Conservation (phyloP, 1,140 invertebrate genomes). For the Augochlora pura region DNA sequence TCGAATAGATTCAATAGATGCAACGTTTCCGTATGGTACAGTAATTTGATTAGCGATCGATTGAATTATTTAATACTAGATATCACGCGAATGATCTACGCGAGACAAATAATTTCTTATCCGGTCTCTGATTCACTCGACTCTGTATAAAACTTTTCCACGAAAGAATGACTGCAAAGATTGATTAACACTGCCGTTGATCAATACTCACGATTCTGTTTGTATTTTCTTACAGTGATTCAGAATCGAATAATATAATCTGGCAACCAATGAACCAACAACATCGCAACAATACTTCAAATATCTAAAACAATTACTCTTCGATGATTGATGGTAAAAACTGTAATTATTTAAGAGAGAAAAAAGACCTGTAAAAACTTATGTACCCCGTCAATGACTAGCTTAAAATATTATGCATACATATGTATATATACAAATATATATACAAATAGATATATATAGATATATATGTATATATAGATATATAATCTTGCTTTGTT, state of each 20-base stretch:
- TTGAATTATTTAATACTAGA: constrained; percentile 3
- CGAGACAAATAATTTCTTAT: neutral
- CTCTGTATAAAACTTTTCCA: neutral
- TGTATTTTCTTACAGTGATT: constrained; percentile 1
- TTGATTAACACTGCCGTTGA: neutral
- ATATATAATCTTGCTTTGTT: constrained; percentile 59
- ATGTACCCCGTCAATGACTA: constrained; percentile 72
- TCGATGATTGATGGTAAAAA: constrained; percentile 9
- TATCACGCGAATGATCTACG: neutral
- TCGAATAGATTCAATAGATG: neutral
- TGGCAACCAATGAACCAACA: neutral
- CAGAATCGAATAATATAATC: constrained; percentile 17
- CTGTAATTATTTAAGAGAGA: constrained; percentile 50
- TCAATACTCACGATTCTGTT: neutral
- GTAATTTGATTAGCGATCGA: neutral
- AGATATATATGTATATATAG: constrained; percentile 66
- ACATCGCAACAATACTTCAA: constrained; percentile 1
- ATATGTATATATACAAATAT: constrained; percentile 42
- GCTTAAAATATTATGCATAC: constrained; percentile 75
- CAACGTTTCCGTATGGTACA: neutral
- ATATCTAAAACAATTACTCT: neutral
- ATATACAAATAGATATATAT: neutral
- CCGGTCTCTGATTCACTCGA: neutral
- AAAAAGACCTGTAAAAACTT: constrained; percentile 63
- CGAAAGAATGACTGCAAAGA: neutral